Evolutionary conservation across 2,797 vertebrate genomes (phyloP), one percentile per base, ranked within the genome.

Genomic region (Schizothorax lantsangensis): DNA sequence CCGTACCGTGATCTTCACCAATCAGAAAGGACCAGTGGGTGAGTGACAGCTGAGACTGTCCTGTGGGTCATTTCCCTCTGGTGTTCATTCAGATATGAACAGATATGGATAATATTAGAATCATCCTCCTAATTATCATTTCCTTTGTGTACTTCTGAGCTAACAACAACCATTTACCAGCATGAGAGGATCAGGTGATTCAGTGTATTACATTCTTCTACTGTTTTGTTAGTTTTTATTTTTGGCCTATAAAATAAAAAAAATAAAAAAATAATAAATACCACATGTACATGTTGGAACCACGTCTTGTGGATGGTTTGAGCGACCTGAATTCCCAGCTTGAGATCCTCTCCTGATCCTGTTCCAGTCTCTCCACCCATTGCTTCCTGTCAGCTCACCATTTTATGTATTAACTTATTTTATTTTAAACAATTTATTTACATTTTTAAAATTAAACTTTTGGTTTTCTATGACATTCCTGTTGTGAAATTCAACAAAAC

Each of bases 1-100:
- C 92, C 95, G 86, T 59, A 97, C 95, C 0, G 89, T 96, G 43
- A 96, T 99, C 89, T 98, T 98, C 92, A 96, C 92, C 45, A 95
- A 95, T 93, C 98, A 99, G 93, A 98, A 96, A 84, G 96, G 96
- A 66, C 98, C 98, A 38, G 97, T 98, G 62, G 98, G 98, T 99
- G 94, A 4, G 97, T 90, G 86, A 33, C 38, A 36, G 14, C 30
- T 59, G 45, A 69, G 15, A 72, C 66, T 9, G 33, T 15, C 1
- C 23, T 40, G 5, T 23, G 10, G 9, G 40, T 15, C 21, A 19
- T 40, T 59, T 57, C 12, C 54, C 36, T 21, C 5, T 38, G 45
- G 45, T 26, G 43, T 26, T 38, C 49, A 14, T n/a, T 10, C 23
- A 30, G 30, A 30, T 30, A 30, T 30, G 30, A 30, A 30, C 30